A percentile compares a stretch with the other conserved stretches of the same genome.
phyloP scores from a whole-genome alignment of 2,888 invertebrate species.

The Drosophila basisetae region DNA sequence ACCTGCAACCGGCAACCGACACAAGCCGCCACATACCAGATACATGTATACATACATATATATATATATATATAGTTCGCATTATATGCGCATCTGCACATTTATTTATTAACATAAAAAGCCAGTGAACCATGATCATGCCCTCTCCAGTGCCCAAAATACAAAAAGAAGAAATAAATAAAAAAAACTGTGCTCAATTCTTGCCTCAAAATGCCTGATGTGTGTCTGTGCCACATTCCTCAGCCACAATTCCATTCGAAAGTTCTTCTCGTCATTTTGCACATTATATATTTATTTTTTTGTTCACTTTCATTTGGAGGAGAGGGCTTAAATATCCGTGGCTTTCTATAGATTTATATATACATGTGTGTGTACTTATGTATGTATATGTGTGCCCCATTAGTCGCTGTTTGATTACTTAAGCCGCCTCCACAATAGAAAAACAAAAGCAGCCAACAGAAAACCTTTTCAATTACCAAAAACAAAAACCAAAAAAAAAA shows the following conservation, averaged over 20 bases:
- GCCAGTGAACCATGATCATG: conserved; percentile 78
- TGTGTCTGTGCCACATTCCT: conserved; percentile 44
- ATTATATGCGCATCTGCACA: conserved; percentile 54
- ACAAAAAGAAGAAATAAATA: conserved; percentile 10
- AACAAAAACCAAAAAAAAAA: conserved; percentile 14
- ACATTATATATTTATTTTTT: conserved; percentile 35
- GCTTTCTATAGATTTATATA: conserved; percentile 20
- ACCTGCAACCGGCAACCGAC: conserved; percentile 8
- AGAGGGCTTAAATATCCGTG: conserved; percentile 41
- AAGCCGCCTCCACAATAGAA: conserved; percentile 60
- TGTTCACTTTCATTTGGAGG: conserved; percentile 62
- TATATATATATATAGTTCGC: conserved; percentile 4
- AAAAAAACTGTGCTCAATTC: conserved; percentile 16
- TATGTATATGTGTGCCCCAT: conserved; percentile 37
- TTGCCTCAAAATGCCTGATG: conserved; percentile 24
- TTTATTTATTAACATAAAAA: conserved; percentile 82
- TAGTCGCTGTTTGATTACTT: conserved; percentile 68
- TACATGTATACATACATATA: not conserved
- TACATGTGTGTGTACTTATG: not conserved
- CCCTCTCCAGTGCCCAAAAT: conserved; percentile 35
- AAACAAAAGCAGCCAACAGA: conserved; percentile 34
- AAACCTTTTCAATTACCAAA: conserved; percentile 72
- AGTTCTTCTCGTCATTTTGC: conserved; percentile 54
- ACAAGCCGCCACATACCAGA: conserved; percentile 5
- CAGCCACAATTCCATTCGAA: conserved; percentile 47